These are phyloP conservation scores for Heliconius ismenius DNA, from an alignment of 2,888 invertebrate genomes.

Conservation along the genomic window DNA sequence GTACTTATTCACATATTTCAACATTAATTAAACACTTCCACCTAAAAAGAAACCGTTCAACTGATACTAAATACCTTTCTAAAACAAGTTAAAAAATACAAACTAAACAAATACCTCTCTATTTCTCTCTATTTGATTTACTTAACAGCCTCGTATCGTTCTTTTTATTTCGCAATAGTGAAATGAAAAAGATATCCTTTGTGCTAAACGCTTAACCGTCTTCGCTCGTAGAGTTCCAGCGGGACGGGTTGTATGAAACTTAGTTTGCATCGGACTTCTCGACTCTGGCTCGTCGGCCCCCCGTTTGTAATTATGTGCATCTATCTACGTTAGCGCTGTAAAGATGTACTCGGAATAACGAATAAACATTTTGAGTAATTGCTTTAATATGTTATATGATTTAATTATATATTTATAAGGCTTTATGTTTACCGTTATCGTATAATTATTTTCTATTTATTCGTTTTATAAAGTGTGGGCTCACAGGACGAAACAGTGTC, in stretches of 20 bases:
- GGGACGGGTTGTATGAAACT: constrained; percentile 53
- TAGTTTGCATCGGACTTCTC: constrained; percentile 64
- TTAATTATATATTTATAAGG: not conserved
- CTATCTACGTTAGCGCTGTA: constrained; percentile 29
- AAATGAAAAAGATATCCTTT: constrained; percentile 39
- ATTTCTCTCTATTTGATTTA: not conserved
- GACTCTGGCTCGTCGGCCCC: constrained; percentile 46
- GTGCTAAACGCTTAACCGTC: constrained; percentile 43
- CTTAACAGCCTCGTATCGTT: constrained; percentile 12
- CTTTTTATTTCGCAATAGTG: constrained; percentile 23
- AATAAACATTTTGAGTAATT: constrained; percentile 30
- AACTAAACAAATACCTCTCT: not conserved
- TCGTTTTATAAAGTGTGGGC: too few species aligned
- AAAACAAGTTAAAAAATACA: not conserved
- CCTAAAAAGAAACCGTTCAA: too few species aligned
- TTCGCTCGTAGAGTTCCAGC: constrained; percentile 49
- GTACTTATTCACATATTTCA: not conserved
- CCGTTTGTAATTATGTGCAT: constrained; percentile 38
- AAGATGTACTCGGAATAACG: constrained; percentile 41
- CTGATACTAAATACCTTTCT: too few species aligned
- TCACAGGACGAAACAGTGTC: too few species aligned
- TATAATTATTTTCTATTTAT: too few species aligned
- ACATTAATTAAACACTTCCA: too few species aligned
- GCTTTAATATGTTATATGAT: not conserved
- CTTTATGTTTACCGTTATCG: not conserved